These are phyloP conservation scores for Piscicola geometra DNA, from an alignment of 2,888 invertebrate genomes.

Conservation along the genomic window DNA sequence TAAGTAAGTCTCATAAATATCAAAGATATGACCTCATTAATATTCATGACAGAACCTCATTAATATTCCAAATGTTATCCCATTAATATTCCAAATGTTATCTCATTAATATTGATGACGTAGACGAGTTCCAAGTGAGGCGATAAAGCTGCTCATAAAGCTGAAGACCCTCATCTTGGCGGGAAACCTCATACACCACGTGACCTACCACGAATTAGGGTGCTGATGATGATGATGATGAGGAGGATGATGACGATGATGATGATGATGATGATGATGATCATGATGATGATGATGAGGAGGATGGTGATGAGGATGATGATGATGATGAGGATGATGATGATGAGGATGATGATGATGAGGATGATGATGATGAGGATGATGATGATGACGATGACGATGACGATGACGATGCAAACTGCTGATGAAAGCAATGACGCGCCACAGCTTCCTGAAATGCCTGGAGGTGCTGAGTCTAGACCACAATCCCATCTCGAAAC, in stretches of 20 bases:
- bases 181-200: conserved; percentile 38
- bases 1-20: too few relatives aligned
- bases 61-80: too few relatives aligned
- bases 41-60: too few relatives aligned
- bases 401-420: too few relatives aligned
- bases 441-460: conserved; percentile 11
- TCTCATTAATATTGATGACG: neutral
- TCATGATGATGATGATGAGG: conserved; percentile 38
- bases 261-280: conserved; percentile 42
- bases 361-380: too few relatives aligned
- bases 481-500: neutral
- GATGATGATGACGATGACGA: too few relatives aligned
- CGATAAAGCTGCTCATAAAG: conserved; percentile 39
- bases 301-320: neutral
- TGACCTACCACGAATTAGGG: conserved; percentile 22
- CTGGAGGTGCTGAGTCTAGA: neutral
- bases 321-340: too few relatives aligned
- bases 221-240: neutral
- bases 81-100: too few relatives aligned
- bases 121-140: conserved; percentile 38
- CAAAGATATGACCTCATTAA: too few relatives aligned
- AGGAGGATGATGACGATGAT: conserved; percentile 28
- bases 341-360: too few relatives aligned
- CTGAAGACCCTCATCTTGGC: conserved; percentile 39
- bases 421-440: too few relatives aligned